Base-by-base conservation (phyloP, 2,113 vertebrate species). In the Talpa occidentalis region DNA sequence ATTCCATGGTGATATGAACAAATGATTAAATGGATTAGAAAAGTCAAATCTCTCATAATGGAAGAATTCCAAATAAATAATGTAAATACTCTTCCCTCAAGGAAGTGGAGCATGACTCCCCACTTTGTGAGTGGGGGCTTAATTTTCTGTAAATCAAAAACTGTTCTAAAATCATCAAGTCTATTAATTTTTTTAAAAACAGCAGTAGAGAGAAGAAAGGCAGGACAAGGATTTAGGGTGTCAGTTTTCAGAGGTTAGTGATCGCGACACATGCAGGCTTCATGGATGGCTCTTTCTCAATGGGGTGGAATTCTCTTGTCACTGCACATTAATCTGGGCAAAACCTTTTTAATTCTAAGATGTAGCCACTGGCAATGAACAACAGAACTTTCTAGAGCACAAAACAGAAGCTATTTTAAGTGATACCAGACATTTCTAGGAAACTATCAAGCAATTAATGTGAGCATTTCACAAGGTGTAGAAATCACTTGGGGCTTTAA, bases 351-450 rank as follows among this genome's bases (percentile, higher is more conserved):
- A 19, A 35, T 19, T 49, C 54, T 21, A 67, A 84, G 85, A 44
- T 2, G 8, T 0, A 52, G 70, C 62, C 11, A 0, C 22, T 5
- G 15, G 74, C 88, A 35, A 59, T 60, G 26, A 42, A 60, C 35
- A 56, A 30, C 17, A 15, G 91, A 94, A 86, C 26, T 52, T 62
- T 74, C 56, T n/a, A 69, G 42, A 60, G 15, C 77, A 82, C 26
- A 70, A 42, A 81, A 49, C 35, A 76, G 64, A 82, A 81, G 85
- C 21, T 78, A 40, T 78, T 84, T 87, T 92, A 62, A 96, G 84
- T 24, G 60, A 86, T 40, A 17, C 32, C 42, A 69, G 62, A 62
- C 84, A 77, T 85, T 81, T 59, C 60, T 73, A 85, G 47, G 49
- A 66, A 92, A 49, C 64, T 12, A 47, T 28, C 54, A 73, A 74